A percentile compares a stretch with the other conserved stretches of the same genome.
Evolutionary conservation across 2,113 vertebrate genomes (phyloP).

Genomic region (Antidorcas marsupialis): DNA sequence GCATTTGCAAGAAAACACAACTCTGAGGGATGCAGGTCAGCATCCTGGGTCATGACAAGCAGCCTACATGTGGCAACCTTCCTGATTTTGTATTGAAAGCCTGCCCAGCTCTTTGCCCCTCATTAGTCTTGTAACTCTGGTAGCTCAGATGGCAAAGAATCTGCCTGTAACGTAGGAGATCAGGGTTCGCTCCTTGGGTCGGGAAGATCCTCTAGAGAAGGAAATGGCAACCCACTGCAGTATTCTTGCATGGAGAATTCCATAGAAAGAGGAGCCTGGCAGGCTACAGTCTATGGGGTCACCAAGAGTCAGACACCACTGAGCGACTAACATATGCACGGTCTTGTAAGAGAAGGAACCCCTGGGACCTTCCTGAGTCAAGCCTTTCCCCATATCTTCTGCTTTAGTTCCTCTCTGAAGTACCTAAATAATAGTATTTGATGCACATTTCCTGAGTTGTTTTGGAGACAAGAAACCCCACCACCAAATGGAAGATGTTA

Average conservation of each 20-base stretch:
- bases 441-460: neutral
- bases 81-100: fast-evolving
- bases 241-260: neutral
- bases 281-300: neutral
- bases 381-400: neutral
- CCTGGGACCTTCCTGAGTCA: neutral
- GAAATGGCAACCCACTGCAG: neutral
- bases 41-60: neutral
- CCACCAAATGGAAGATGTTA: neutral
- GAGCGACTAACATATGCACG: fast-evolving
- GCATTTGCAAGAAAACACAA: too few relatives aligned
- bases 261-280: neutral
- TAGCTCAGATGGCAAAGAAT: neutral
- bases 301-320: neutral
- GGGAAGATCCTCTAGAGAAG: neutral
- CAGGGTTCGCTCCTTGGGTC: neutral
- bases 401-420: neutral
- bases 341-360: neutral
- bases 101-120: neutral
- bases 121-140: neutral
- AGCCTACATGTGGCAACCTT: neutral
- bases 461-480: neutral
- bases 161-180: neutral
- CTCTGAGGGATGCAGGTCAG: neutral
- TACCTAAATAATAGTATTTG: neutral